Conservation (phyloP, 2,888 invertebrate species). For the Phalangium opilio region DNA sequence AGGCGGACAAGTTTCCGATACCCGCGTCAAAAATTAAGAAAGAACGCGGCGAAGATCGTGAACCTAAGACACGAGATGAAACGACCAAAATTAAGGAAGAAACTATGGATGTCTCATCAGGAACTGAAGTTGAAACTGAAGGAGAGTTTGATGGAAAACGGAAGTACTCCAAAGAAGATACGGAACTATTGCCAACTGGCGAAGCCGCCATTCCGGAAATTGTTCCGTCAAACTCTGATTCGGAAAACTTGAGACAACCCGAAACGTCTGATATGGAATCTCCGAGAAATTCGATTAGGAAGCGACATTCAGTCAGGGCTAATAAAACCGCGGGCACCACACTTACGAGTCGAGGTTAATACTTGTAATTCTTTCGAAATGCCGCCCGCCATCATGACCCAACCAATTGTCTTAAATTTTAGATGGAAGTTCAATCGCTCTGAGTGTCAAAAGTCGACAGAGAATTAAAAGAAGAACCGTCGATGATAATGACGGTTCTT, state of each 20-base stretch:
- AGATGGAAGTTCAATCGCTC: constrained; percentile 10
- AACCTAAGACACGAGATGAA: not conserved
- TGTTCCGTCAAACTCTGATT: not conserved
- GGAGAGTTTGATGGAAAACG: not conserved
- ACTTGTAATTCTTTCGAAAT: no score
- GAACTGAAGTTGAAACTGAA: not conserved
- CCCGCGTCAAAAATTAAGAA: not conserved
- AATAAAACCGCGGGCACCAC: no score
- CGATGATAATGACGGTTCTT: constrained; percentile 14
- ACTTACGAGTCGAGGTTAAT: no score
- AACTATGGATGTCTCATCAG: not conserved
- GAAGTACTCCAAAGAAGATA: constrained; percentile 3
- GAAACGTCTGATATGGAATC: not conserved
- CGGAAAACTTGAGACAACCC: not conserved
- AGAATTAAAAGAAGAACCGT: constrained; percentile 12
- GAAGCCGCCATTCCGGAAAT: not conserved
- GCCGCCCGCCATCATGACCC: not conserved
- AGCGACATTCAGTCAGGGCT: no score
- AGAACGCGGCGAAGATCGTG: constrained; percentile 1
- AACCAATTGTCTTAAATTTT: not conserved
- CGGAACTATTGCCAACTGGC: not conserved
- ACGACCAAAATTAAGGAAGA: not conserved
- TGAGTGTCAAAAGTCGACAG: constrained; percentile 13
- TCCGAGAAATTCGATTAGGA: not conserved
- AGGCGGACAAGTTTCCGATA: not conserved